phyloP scores from a whole-genome alignment of 1,140 invertebrate genomes.

The Sweltsa coloradensis region DNA sequence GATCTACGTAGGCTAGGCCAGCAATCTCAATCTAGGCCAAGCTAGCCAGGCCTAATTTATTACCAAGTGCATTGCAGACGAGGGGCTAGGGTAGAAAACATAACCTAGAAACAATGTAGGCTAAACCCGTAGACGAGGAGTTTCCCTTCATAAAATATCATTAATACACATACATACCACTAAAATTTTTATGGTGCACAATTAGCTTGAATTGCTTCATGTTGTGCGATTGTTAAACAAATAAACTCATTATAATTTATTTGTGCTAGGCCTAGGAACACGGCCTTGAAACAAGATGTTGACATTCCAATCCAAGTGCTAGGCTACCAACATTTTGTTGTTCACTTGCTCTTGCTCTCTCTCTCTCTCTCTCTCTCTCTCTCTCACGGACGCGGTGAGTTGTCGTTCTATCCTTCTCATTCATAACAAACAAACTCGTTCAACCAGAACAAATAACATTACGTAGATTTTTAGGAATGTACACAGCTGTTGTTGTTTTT shows the following conservation, averaged over 20 bases:
- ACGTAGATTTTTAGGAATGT: too few relatives aligned
- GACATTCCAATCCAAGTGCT: too few relatives aligned
- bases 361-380: not conserved
- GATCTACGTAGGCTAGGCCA: not conserved
- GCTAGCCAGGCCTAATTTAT: not conserved
- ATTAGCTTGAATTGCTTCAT: constrained; percentile 64
- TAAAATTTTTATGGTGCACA: constrained; percentile 67
- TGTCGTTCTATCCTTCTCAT: too few relatives aligned
- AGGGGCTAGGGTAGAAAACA: not conserved
- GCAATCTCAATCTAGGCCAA: not conserved
- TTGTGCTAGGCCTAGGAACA: not conserved
- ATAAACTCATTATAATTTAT: not conserved
- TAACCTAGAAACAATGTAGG: not conserved
- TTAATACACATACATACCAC: constrained; percentile 39
- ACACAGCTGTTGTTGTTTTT: too few relatives aligned
- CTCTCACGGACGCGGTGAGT: not conserved
- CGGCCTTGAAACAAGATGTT: not conserved
- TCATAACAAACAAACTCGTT: too few relatives aligned
- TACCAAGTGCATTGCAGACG: not conserved
- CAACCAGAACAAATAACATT: too few relatives aligned
- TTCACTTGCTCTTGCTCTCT: not conserved
- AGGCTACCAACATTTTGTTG: not conserved
- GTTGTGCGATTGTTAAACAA: constrained; percentile 15
- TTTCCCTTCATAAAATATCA: constrained; percentile 13
- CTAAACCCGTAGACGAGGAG: not conserved